These are phyloP conservation scores for Oncorhynchus tshawytscha DNA, from an alignment of 2,113 vertebrate genomes.

Conservation along the genomic window DNA sequence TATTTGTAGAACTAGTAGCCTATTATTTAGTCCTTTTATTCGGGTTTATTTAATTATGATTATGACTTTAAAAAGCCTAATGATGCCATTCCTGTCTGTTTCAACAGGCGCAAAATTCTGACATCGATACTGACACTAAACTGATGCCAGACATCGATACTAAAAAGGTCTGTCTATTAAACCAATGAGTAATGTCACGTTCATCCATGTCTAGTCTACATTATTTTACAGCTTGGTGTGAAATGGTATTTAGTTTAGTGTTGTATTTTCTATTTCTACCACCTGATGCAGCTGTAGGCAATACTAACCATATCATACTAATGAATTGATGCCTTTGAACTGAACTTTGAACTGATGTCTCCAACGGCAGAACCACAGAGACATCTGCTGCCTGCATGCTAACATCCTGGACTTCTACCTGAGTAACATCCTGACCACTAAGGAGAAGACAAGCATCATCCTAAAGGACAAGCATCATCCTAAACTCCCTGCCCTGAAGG, in stretches of 20 bases:
- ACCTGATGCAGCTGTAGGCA: no score
- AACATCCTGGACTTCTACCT: conserved; percentile 68
- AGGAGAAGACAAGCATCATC: conserved; percentile 19
- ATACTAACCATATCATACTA: no score
- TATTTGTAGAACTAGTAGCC: neutral
- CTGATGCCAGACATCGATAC: conserved; percentile 34
- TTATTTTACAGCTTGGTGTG: neutral
- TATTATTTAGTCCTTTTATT: neutral
- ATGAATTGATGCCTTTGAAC: no score
- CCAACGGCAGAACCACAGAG: neutral
- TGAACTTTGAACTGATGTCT: no score
- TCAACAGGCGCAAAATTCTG: conserved; percentile 43
- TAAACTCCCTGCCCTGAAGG: conserved; percentile 49
- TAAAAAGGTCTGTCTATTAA: conserved; percentile 5
- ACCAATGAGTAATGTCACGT: neutral
- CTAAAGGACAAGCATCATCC: conserved; percentile 29
- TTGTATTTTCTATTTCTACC: no score
- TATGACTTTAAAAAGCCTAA: no score
- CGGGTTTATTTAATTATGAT: neutral
- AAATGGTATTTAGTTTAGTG: neutral
- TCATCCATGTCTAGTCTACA: no score
- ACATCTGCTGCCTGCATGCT: conserved; percentile 77
- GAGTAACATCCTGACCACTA: conserved; percentile 60
- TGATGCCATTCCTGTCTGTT: neutral
- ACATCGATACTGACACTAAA: conserved; percentile 42